Evolutionary conservation across 2,113 vertebrate species (phyloP).

Genomic region (Heterotis niloticus): DNA sequence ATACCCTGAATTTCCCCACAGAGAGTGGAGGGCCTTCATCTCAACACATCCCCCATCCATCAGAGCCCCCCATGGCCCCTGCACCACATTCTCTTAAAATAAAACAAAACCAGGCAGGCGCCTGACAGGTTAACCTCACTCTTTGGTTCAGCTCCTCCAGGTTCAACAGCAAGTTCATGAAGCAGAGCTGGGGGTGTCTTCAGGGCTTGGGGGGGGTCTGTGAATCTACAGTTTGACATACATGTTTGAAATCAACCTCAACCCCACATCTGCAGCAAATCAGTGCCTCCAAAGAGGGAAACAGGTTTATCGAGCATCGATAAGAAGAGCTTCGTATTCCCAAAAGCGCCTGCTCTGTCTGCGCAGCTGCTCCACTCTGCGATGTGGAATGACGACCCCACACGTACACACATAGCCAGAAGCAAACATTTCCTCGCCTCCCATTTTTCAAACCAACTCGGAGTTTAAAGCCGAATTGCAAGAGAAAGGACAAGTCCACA

Average conservation of each 20-base stretch:
- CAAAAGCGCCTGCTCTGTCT: neutral
- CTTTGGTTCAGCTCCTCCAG: conserved; percentile 10
- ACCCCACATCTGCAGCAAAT: neutral
- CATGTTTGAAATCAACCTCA: neutral
- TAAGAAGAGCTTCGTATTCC: neutral
- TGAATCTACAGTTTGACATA: neutral
- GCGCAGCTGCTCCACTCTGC: neutral
- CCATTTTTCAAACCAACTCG: neutral
- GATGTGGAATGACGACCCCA: no score
- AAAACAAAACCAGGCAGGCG: conserved; percentile 38
- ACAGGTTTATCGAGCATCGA: neutral
- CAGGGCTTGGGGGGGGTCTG: neutral
- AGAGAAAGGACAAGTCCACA: neutral
- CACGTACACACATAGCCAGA: neutral
- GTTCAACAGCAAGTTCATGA: conserved; percentile 57
- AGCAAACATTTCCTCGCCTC: neutral
- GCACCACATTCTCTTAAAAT: conserved; percentile 35
- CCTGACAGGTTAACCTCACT: conserved; percentile 31
- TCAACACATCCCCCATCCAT: conserved; percentile 45
- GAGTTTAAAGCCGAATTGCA: neutral
- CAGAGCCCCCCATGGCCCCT: conserved; percentile 37
- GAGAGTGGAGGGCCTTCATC: conserved; percentile 18
- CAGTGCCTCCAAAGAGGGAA: neutral
- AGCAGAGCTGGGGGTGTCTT: neutral
- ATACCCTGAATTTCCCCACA: conserved; percentile 36